These are phyloP conservation scores for Acanthosepion pharaonis DNA, from an alignment of 2,888 invertebrate species.

Conservation along the genomic window DNA sequence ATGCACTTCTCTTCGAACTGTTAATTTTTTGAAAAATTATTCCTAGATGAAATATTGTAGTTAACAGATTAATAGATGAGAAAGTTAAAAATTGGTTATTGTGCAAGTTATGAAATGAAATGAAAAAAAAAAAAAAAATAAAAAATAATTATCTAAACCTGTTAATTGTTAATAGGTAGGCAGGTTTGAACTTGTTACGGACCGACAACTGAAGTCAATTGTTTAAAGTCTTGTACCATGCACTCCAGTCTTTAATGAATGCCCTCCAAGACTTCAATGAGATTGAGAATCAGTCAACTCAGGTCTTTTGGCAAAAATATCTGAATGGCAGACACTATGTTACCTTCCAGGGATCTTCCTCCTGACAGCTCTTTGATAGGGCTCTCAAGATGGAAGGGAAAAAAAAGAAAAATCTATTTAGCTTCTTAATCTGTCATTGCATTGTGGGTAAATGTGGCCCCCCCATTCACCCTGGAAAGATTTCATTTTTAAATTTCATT, in stretches of 20 bases:
- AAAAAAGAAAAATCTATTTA: no score
- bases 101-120: no score
- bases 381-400: background rate
- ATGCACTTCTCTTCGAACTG: background rate
- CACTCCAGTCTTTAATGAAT: background rate
- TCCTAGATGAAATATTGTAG: background rate
- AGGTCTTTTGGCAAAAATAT: background rate
- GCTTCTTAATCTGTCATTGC: background rate
- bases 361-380: background rate
- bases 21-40: background rate
- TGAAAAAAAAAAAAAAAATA: no score
- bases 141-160: background rate
- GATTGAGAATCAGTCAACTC: background rate
- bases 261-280: background rate
- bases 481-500: background rate
- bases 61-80: background rate
- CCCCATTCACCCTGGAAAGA: background rate
- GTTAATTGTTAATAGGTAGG: background rate
- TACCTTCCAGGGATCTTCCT: background rate
- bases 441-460: background rate
- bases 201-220: background rate
- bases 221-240: slow-evolving; percentile 21
- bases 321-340: background rate
- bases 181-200: background rate
- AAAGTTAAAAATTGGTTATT: no score